Evolutionary conservation across 2,113 vertebrate genomes (phyloP).

Genomic region (Proteles cristata): DNA sequence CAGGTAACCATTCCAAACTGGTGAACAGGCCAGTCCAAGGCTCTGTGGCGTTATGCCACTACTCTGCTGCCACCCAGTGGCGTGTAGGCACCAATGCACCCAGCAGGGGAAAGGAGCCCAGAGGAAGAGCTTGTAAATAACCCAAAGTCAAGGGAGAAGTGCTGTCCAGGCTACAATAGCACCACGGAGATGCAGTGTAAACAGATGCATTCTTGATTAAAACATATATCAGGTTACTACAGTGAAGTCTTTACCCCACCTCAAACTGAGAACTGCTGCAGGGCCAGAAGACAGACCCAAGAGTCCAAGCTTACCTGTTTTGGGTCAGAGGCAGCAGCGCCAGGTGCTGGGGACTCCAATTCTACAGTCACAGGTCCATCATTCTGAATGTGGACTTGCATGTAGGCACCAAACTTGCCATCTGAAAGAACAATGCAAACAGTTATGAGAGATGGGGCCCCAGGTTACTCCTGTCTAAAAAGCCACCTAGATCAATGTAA

Average conservation of each 20-base stretch:
- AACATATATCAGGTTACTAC: neutral
- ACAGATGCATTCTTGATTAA: neutral
- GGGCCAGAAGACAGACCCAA: neutral
- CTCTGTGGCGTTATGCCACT: neutral
- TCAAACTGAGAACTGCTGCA: neutral
- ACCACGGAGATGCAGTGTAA: neutral
- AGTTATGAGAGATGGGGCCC: neutral
- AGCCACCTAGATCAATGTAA: neutral
- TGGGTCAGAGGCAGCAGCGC: constrained; percentile 86
- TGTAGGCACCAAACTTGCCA: constrained; percentile 95
- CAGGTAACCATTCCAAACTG: neutral
- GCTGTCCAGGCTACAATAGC: neutral
- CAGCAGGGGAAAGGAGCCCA: neutral
- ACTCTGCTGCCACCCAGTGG: constrained; percentile 72
- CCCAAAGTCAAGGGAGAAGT: neutral
- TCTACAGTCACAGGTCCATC: constrained; percentile 98
- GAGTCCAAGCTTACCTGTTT: constrained; percentile 90
- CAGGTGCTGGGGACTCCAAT: constrained; percentile 90
- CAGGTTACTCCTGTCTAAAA: neutral
- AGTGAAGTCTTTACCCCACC: neutral
- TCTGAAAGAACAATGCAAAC: constrained; percentile 85
- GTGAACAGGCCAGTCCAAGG: neutral
- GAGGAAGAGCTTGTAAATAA: neutral
- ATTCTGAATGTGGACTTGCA: constrained; percentile 98
- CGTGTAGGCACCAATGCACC: neutral